A percentile compares a stretch with the other conserved stretches of the same genome.
Conservation (phyloP, 1,140 invertebrate species). For the Aphis gossypii region DNA sequence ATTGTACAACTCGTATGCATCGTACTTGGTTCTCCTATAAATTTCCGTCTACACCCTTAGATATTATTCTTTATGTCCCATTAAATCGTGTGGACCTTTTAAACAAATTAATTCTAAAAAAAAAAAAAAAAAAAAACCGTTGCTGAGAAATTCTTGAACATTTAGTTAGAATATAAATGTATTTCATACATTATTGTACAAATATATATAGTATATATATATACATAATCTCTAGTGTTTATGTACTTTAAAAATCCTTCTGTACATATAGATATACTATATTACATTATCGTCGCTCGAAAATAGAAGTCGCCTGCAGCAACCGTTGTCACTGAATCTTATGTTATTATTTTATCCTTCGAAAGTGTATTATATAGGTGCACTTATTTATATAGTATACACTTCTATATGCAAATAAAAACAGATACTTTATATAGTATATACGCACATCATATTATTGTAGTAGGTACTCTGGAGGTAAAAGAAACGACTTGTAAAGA, state of each 20-base stretch:
- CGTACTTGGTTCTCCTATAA: background rate
- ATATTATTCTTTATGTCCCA: background rate
- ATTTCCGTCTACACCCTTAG: background rate
- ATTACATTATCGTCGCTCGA: background rate
- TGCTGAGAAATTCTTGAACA: background rate
- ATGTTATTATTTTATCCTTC: background rate
- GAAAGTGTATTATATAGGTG: background rate
- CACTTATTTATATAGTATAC: background rate
- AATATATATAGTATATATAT: background rate
- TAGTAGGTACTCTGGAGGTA: background rate
- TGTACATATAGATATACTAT: background rate
- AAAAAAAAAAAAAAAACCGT: background rate
- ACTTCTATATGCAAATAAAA: background rate
- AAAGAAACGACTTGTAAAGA: constrained; percentile 4
- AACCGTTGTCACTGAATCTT: background rate
- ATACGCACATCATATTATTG: background rate
- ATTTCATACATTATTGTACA: background rate
- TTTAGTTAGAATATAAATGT: background rate
- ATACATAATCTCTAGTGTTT: background rate
- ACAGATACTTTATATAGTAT: background rate
- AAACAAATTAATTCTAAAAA: constrained; percentile 17
- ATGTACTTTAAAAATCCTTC: background rate
- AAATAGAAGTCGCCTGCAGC: background rate
- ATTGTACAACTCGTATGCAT: background rate
- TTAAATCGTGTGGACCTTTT: background rate